Conservation (phyloP, 2,113 vertebrate genomes). For the Trichechus manatus region DNA sequence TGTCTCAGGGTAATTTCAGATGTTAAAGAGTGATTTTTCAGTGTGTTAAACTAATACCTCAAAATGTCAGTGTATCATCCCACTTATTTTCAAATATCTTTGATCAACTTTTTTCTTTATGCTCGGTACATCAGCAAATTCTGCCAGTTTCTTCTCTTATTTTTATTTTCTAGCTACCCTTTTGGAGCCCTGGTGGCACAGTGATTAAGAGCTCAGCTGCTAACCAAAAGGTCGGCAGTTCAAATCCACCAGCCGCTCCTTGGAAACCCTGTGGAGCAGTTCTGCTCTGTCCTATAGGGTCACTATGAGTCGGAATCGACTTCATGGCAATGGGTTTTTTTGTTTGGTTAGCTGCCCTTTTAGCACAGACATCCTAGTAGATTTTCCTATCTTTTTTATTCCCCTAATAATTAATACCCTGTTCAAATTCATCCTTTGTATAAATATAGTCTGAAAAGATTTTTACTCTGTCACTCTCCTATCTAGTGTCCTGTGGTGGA, state of each 20-base stretch:
- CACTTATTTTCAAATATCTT: conserved; percentile 30
- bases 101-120: conserved; percentile 40
- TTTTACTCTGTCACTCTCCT: background rate
- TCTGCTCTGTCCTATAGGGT: too few species aligned
- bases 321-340: too few species aligned
- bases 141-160: background rate
- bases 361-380: background rate
- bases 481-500: background rate
- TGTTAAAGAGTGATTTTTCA: background rate
- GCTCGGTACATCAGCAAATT: conserved; percentile 2
- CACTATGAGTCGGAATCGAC: too few species aligned
- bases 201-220: too few species aligned
- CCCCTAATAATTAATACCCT: background rate
- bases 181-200: background rate
- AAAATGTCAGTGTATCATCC: background rate
- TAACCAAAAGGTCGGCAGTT: too few species aligned
- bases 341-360: background rate
- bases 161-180: background rate
- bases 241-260: too few species aligned
- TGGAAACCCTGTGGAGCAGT: too few species aligned
- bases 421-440: background rate
- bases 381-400: background rate
- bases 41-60: background rate
- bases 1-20: background rate
- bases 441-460: conserved; percentile 12